A percentile compares a stretch with the other conserved stretches of the same genome.
phyloP scores from a whole-genome alignment of 1,140 invertebrate genomes.

The Ruditapes philippinarum region DNA sequence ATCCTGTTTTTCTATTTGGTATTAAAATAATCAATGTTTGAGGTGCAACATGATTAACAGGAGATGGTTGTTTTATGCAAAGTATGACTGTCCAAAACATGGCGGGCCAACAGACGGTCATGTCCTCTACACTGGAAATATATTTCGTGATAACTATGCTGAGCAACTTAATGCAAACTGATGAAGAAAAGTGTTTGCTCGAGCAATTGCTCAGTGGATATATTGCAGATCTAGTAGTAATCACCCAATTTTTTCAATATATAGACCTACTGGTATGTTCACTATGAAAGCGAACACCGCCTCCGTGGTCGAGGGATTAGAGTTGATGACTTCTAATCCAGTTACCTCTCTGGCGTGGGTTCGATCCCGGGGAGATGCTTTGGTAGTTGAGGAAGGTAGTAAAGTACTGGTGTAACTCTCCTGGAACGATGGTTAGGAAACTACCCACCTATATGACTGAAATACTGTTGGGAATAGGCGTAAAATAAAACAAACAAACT shows the following conservation, averaged over 20 bases:
- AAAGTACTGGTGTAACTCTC: too few species aligned
- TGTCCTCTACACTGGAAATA: not conserved
- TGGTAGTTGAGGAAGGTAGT: too few species aligned
- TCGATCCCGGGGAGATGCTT: too few species aligned
- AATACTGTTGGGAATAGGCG: too few species aligned
- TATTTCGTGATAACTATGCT: not conserved
- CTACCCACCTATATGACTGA: too few species aligned
- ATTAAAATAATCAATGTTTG: too few species aligned
- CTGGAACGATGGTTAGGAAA: too few species aligned
- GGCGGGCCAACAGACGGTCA: constrained; percentile 4
- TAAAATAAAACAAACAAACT: too few species aligned
- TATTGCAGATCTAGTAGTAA: constrained; percentile 52
- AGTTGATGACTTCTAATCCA: too few species aligned
- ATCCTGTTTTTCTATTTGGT: not conserved
- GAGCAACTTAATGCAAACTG: constrained; percentile 30
- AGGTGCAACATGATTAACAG: constrained; percentile 67
- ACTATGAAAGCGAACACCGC: too few species aligned
- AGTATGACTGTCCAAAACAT: constrained; percentile 65
- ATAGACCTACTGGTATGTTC: constrained; percentile 36
- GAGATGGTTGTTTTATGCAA: constrained; percentile 65
- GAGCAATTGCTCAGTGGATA: constrained; percentile 50
- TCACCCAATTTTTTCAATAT: constrained; percentile 6
- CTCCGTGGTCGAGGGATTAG: too few species aligned
- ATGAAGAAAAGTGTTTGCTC: constrained; percentile 58
- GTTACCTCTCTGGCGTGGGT: too few species aligned